Evolutionary conservation across 2,113 vertebrate genomes (phyloP).

Genomic region (Nycticorax nycticorax): DNA sequence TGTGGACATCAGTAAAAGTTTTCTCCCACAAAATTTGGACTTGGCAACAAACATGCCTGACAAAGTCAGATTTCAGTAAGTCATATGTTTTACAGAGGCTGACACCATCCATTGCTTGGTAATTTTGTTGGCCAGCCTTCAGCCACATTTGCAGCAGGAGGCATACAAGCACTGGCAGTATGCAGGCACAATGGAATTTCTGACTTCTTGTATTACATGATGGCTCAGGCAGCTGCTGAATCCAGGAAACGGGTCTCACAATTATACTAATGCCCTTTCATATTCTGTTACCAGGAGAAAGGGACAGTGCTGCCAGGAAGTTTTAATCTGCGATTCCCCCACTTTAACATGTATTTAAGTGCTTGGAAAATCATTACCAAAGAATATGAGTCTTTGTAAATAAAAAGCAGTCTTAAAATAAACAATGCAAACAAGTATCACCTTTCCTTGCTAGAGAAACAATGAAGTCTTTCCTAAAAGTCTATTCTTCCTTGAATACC

Average conservation of each 20-base stretch:
- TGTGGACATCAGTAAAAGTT: background rate
- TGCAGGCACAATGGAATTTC: background rate
- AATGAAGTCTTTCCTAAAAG: background rate
- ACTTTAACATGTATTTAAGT: background rate
- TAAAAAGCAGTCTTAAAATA: background rate
- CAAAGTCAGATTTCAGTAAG: slow-evolving; percentile 40
- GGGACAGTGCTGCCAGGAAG: background rate
- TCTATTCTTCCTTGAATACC: background rate
- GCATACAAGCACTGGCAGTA: background rate
- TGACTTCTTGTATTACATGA: background rate
- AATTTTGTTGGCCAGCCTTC: background rate
- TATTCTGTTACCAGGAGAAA: background rate
- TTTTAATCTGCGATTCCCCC: background rate
- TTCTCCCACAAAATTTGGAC: background rate
- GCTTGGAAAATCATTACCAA: background rate
- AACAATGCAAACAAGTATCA: background rate
- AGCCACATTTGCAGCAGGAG: slow-evolving; percentile 21
- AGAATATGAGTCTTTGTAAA: background rate
- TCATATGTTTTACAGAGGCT: background rate
- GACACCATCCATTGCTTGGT: background rate
- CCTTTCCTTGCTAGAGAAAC: background rate
- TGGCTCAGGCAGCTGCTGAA: background rate
- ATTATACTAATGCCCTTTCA: background rate
- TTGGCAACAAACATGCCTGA: slow-evolving; percentile 12
- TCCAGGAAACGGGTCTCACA: background rate